A percentile compares a stretch with the other conserved stretches of the same genome.
These are phyloP conservation scores for Pomacea maculata DNA, from an alignment of 1,140 invertebrate species.

Conservation along the genomic window DNA sequence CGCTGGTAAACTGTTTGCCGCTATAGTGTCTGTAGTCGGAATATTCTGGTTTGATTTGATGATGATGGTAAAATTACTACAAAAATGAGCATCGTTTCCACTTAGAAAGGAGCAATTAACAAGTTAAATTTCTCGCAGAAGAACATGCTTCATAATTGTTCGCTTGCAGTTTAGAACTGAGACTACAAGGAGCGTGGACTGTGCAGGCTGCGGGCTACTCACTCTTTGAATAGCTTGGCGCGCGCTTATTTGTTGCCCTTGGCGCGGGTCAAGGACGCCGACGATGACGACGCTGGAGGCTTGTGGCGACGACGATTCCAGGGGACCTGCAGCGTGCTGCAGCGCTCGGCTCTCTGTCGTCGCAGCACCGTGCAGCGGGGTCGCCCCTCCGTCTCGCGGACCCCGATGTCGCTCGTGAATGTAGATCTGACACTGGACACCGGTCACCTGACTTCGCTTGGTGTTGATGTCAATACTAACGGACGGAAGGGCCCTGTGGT, in stretches of 20 bases:
- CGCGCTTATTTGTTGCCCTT: slow-evolving; percentile 80
- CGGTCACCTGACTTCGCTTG: slow-evolving; percentile 40
- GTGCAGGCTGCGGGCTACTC: background rate
- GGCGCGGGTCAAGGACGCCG: slow-evolving; percentile 81
- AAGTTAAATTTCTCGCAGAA: too few species aligned
- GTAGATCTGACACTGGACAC: slow-evolving; percentile 49
- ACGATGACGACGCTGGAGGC: slow-evolving; percentile 60
- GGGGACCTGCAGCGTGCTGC: background rate
- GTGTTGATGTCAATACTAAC: slow-evolving; percentile 48
- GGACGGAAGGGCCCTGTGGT: slow-evolving; percentile 45
- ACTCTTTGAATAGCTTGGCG: slow-evolving; percentile 81
- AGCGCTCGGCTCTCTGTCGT: background rate
- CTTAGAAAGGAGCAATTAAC: too few species aligned
- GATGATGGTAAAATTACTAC: too few species aligned
- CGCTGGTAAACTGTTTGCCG: too few species aligned
- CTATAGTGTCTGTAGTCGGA: too few species aligned
- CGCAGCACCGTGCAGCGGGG: background rate
- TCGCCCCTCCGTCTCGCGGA: slow-evolving; percentile 34
- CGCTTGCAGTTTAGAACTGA: too few species aligned
- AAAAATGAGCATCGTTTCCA: too few species aligned
- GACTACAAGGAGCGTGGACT: too few species aligned
- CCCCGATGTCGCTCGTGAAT: slow-evolving; percentile 51
- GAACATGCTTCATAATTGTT: too few species aligned
- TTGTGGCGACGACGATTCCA: slow-evolving; percentile 23
- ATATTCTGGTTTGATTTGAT: too few species aligned